Conservation (phyloP, 2,888 invertebrate genomes). For the Sphaeridia pumilis region DNA sequence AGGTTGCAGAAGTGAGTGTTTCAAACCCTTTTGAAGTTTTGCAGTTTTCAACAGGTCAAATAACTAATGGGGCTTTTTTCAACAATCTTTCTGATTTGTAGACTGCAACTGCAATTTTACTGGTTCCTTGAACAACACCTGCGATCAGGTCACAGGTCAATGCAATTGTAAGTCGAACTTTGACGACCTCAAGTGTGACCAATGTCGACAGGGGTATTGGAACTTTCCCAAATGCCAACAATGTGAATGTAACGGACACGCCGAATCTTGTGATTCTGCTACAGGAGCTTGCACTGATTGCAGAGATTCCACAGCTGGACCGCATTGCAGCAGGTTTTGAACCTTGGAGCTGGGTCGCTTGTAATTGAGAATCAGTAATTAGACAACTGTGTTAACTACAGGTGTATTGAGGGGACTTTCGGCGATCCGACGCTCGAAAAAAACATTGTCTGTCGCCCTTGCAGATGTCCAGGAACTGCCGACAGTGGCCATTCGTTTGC, state of each 20-base stretch:
- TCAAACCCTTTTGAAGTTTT: neutral
- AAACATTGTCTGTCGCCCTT: conserved; percentile 82
- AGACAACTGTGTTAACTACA: no score
- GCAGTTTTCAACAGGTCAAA: neutral
- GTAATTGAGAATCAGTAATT: no score
- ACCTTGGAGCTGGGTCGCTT: neutral
- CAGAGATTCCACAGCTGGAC: conserved; percentile 74
- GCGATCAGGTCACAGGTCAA: conserved; percentile 78
- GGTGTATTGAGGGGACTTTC: conserved; percentile 81
- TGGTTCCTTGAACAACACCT: conserved; percentile 88
- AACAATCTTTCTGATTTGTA: conserved; percentile 30
- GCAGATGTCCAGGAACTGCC: conserved; percentile 84
- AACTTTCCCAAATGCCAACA: conserved; percentile 92
- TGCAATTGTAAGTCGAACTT: conserved; percentile 86
- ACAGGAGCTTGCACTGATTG: conserved; percentile 84
- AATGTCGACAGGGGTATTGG: conserved; percentile 93
- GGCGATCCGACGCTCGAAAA: conserved; percentile 85
- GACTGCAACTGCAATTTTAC: conserved; percentile 94
- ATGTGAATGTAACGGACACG: conserved; percentile 95
- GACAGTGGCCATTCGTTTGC: conserved; percentile 78
- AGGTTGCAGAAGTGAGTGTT: conserved; percentile 66
- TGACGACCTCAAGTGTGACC: conserved; percentile 87
- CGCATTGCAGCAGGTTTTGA: conserved; percentile 61
- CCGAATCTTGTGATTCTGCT: conserved; percentile 78
- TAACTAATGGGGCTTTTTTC: no score